Evolutionary conservation across 2,888 invertebrate species (phyloP).

Genomic region (Philereme transversata): DNA sequence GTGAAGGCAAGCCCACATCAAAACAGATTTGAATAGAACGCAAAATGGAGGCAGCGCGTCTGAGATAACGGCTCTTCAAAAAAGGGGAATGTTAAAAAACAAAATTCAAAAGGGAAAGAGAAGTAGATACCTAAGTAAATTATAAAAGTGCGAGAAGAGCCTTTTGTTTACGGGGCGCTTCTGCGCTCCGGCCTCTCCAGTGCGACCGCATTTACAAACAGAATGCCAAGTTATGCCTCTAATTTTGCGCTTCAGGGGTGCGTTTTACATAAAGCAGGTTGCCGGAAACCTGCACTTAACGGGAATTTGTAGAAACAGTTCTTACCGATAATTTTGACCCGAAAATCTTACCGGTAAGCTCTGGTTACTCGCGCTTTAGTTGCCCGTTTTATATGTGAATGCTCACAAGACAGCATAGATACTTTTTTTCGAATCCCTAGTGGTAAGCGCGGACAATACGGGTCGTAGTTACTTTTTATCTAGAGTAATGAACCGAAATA

Average conservation of each 20-base stretch:
- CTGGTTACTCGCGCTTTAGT: background rate
- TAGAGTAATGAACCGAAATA: slow-evolving; percentile 30
- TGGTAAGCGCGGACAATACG: slow-evolving; percentile 43
- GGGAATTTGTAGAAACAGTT: too few relatives aligned
- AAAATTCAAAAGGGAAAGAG: slow-evolving; percentile 70
- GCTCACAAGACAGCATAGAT: slow-evolving; percentile 41
- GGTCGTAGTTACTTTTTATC: slow-evolving; percentile 36
- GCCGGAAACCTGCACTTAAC: background rate
- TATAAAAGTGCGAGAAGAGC: slow-evolving; percentile 68
- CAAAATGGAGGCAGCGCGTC: slow-evolving; percentile 64
- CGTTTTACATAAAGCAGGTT: slow-evolving; percentile 19
- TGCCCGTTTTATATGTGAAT: slow-evolving; percentile 10
- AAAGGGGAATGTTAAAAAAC: slow-evolving; percentile 68
- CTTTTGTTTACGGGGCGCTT: slow-evolving; percentile 66
- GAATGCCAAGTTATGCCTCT: slow-evolving; percentile 50
- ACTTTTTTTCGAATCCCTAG: slow-evolving; percentile 45
- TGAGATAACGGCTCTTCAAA: slow-evolving; percentile 73
- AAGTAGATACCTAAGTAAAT: slow-evolving; percentile 70
- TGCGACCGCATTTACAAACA: slow-evolving; percentile 54
- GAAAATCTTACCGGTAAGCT: too few relatives aligned
- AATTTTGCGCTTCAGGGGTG: slow-evolving; percentile 41
- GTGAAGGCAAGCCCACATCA: slow-evolving; percentile 56
- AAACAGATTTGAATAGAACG: slow-evolving; percentile 66
- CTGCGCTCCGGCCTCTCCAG: slow-evolving; percentile 55
- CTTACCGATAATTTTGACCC: too few relatives aligned